These are phyloP conservation scores for Pedicia rivosa DNA, from an alignment of 2,888 invertebrate species.

Conservation along the genomic window DNA sequence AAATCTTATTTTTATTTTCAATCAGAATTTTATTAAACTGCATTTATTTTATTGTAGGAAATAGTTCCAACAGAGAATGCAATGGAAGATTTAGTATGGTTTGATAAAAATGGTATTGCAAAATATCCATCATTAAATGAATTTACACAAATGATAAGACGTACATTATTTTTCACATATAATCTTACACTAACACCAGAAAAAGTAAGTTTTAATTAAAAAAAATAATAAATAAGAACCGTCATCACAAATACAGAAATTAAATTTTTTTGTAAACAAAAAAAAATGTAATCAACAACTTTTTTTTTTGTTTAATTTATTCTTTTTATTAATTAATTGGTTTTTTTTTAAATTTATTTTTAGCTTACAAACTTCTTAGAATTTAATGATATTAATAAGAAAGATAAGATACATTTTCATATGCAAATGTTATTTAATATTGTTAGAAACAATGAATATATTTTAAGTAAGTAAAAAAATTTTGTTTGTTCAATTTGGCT, in stretches of 20 bases:
- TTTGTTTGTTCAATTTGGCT: too few relatives aligned
- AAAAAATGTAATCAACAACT: too few relatives aligned
- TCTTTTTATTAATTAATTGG: too few relatives aligned
- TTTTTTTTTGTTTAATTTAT: too few relatives aligned
- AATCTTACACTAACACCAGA: constrained; percentile 1
- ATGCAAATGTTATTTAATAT: constrained; percentile 2
- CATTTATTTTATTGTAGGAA: not conserved
- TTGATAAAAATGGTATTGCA: not conserved
- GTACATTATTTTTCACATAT: not conserved
- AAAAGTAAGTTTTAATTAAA: not conserved
- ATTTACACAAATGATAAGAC: not conserved
- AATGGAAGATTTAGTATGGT: not conserved
- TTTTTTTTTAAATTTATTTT: not conserved
- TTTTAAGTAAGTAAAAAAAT: too few relatives aligned
- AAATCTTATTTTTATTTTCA: too few relatives aligned
- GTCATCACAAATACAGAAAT: too few relatives aligned
- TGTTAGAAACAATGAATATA: constrained; percentile 3
- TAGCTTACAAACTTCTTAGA: not conserved
- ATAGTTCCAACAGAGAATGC: constrained; percentile 1
- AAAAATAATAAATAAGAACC: not conserved
- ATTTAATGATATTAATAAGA: constrained; percentile 1
- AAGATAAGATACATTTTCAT: constrained; percentile 1
- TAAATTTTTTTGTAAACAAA: too few relatives aligned
- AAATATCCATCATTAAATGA: constrained; percentile 2
- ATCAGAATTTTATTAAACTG: not conserved